These are phyloP conservation scores for Alethe castanea DNA, from an alignment of 2,113 vertebrate genomes.

Conservation along the genomic window DNA sequence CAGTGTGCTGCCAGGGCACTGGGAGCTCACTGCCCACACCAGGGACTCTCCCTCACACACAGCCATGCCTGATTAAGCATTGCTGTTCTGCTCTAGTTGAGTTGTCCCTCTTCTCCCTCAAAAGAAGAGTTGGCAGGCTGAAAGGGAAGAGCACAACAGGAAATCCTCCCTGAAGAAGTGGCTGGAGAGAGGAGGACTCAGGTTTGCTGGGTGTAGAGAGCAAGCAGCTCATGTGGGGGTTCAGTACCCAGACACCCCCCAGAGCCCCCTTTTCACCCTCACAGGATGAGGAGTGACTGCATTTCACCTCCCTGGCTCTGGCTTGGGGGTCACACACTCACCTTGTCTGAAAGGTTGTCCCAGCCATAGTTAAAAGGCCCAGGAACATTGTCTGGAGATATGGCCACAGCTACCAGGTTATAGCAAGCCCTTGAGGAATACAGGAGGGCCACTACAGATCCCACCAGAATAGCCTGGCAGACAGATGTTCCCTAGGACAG, in stretches of 20 bases:
- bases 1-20: not conserved
- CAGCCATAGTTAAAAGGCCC: slow-evolving; percentile 94
- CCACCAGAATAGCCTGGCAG: slow-evolving; percentile 88
- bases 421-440: slow-evolving; percentile 95
- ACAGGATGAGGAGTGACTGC: accelerated
- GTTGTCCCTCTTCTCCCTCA: not conserved
- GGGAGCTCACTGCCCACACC: not conserved
- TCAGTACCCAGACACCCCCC: not conserved
- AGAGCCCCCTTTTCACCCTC: not conserved
- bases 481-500: slow-evolving; percentile 87
- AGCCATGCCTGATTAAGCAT: not conserved
- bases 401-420: slow-evolving; percentile 88
- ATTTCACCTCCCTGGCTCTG: not conserved
- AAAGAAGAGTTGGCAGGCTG: not conserved
- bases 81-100: slow-evolving; percentile 44
- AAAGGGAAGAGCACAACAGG: not conserved
- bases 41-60: not conserved
- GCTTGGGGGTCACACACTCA: slow-evolving; percentile 1
- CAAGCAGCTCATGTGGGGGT: not conserved
- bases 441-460: slow-evolving; percentile 86
- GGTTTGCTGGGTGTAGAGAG: not conserved
- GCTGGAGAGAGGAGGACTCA: not conserved
- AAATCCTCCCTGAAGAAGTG: not conserved
- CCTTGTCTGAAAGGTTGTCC: slow-evolving; percentile 94
- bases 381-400: slow-evolving; percentile 83